These are phyloP conservation scores for Ormyrus rosae DNA, from an alignment of 2,888 invertebrate genomes.

Conservation along the genomic window DNA sequence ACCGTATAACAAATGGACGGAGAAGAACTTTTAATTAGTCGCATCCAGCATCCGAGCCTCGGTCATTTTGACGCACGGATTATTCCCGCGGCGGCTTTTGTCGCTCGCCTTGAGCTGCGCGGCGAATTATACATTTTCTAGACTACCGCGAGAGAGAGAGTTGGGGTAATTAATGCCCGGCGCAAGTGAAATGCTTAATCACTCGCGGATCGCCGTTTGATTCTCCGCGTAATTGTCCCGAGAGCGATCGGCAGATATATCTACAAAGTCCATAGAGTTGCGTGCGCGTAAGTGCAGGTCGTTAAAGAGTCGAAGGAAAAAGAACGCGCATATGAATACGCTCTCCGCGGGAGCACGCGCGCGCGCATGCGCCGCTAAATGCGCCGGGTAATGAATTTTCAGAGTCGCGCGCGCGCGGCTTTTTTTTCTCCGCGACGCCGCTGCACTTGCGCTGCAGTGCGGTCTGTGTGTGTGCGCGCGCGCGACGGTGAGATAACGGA, in stretches of 20 bases:
- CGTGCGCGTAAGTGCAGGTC: neutral
- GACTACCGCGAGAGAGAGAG: slow-evolving; percentile 2
- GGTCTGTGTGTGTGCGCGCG: no score
- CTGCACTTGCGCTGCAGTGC: no score
- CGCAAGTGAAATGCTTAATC: slow-evolving; percentile 48
- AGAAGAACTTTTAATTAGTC: no score
- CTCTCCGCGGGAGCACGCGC: neutral
- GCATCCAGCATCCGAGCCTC: no score
- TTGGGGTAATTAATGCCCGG: slow-evolving; percentile 37
- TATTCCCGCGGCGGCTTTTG: neutral
- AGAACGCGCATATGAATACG: neutral
- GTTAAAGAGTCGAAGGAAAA: slow-evolving; percentile 5
- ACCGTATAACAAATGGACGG: no score
- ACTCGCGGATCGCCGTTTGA: slow-evolving; percentile 33
- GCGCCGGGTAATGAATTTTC: slow-evolving; percentile 46
- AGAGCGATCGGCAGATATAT: slow-evolving; percentile 38
- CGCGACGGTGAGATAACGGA: slow-evolving; percentile 7
- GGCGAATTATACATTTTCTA: slow-evolving; percentile 33
- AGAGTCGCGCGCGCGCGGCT: neutral
- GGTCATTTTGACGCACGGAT: no score
- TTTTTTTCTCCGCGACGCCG: slow-evolving; percentile 6
- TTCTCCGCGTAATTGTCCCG: slow-evolving; percentile 33
- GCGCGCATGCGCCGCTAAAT: slow-evolving; percentile 28
- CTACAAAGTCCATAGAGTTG: slow-evolving; percentile 1
- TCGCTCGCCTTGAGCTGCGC: slow-evolving; percentile 26